Evolutionary conservation across 1,140 invertebrate genomes (phyloP), one percentile per base, ranked within the genome.

Genomic region (Drosophila ogumai): DNA sequence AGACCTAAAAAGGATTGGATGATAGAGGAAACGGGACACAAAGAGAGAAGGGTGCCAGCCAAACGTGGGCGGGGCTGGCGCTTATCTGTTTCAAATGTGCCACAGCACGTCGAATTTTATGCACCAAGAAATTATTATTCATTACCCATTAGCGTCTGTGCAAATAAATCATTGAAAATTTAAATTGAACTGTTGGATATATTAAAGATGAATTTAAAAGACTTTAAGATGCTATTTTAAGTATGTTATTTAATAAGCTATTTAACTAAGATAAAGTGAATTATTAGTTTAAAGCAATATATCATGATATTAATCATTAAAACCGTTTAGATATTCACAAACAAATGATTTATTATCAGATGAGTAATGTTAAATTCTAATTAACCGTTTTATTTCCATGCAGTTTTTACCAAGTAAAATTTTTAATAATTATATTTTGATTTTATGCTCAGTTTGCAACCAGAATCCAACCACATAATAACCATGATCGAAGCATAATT

Each of bases 71-170:
- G 47, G 54, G 34, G 22, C 38, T 43, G 49, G n/a, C 65, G 64
- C 75, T 78, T 78, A 78, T 78, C 75, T 71, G 74, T 69, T 69
- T 63, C 65, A 17, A 71, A 77, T 78, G 73, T 77, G 74, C 74
- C 74, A 44, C 74, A 77, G 74, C 74, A 77, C 74, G 74, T 58
- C 67, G 44, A 73, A 59, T 73, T 72, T 49, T 41, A 72, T 72
- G 52, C 54, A 50, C 43, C 52, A 50, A 49, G 52, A 41, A 72
- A 59, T 59, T 58, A 69, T 69, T 69, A 49, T 49, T 72, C 68
- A 69, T 71, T 44, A 49, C 31, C 66, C 63, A 46, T 68, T 49
- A 40, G 47, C 9, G 63, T 36, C 61, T 38, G 66, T 67, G 19
- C 61, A 54, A 69, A 54, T 69, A 67, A 67, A 69, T 69, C 66